phyloP scores from a whole-genome alignment of 2,797 vertebrate genomes.

The Iguana delicatissima region DNA sequence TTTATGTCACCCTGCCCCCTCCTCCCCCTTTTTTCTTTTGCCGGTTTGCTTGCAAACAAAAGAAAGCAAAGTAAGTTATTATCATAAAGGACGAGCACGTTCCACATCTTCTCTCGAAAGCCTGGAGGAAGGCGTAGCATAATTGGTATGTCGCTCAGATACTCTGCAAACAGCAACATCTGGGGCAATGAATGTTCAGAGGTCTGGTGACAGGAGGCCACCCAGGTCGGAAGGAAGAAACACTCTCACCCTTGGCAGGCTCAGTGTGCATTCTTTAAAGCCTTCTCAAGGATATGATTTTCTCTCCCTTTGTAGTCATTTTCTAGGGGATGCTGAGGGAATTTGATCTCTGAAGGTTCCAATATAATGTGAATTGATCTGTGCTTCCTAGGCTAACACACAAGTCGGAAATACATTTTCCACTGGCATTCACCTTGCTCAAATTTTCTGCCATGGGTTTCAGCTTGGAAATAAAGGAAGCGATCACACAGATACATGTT shows the following conservation, averaged over 20 bases:
- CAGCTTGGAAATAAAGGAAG: not conserved
- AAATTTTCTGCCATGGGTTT: not conserved
- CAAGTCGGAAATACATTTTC: not conserved
- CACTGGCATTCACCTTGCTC: too few species aligned
- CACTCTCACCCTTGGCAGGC: too few species aligned
- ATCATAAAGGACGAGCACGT: not conserved
- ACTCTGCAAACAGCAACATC: slow-evolving; percentile 1
- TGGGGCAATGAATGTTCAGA: not conserved
- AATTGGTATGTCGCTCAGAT: slow-evolving; percentile 30
- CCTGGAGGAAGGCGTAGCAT: not conserved
- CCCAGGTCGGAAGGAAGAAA: not conserved
- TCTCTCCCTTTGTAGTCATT: not conserved
- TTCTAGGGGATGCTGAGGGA: not conserved
- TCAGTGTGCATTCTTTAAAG: not conserved
- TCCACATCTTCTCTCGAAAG: not conserved
- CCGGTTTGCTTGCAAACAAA: not conserved
- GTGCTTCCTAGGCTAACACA: not conserved
- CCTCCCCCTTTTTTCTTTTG: not conserved
- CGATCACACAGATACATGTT: too few species aligned
- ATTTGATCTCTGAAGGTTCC: not conserved
- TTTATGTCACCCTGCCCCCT: too few species aligned
- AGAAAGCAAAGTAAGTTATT: not conserved
- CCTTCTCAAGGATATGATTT: not conserved
- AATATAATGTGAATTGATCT: not conserved
- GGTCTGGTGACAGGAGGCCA: not conserved